Base-by-base conservation (phyloP, 1,140 invertebrate species). In the Aphelinus atriplicis region DNA sequence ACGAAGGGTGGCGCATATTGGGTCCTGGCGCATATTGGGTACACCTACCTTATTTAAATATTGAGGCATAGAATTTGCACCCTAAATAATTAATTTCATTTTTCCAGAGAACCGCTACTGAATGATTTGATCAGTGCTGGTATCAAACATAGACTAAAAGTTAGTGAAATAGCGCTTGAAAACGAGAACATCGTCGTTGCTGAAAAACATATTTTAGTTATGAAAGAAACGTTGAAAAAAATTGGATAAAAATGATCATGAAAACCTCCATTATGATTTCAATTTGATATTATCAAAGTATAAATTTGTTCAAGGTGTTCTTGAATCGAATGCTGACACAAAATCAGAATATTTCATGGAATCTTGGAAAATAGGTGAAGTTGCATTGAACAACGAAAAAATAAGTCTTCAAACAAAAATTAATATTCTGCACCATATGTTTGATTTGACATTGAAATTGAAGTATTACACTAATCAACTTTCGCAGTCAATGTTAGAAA, bases 391-490 rank as follows among this genome's bases (percentile, higher is more conserved):
- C n/a, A 57, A 66, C 26, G 47, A 67, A 7, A 42, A 42, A 10
- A 9, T 72, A 2, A 42, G 58, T 42, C 7, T n/a, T 3, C n/a
- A 56, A 1, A 61, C n/a, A 2, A 76, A 43, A 57, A 51, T 68
- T 5, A 56, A 71, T 50, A 45, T 43, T 5, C 67, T 67, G n/a
- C 50, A 6, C 26, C 69, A 67, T 7, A 26, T 63, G 5, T 67
- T 62, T 7, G 56, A 50, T 9, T 9, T 57, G 2, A 7, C 67
- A n/a, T 53, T 58, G 64, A 63, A 10, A 9, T 7, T 66, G 4
- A 3, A 0, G 1, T 47, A 65, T 2, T 76, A 9, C 5, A 2
- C 58, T 6, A 3, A 76, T 0, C 42, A 47, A 1, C 26, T 26
- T 26, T 26, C 26, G 26, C 26, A 26, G 26, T 26, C 26, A 26